A percentile compares a stretch with the other conserved stretches of the same genome.
Conservation (phyloP, 2,797 vertebrate species). For the Bryconaethiops microstoma region DNA sequence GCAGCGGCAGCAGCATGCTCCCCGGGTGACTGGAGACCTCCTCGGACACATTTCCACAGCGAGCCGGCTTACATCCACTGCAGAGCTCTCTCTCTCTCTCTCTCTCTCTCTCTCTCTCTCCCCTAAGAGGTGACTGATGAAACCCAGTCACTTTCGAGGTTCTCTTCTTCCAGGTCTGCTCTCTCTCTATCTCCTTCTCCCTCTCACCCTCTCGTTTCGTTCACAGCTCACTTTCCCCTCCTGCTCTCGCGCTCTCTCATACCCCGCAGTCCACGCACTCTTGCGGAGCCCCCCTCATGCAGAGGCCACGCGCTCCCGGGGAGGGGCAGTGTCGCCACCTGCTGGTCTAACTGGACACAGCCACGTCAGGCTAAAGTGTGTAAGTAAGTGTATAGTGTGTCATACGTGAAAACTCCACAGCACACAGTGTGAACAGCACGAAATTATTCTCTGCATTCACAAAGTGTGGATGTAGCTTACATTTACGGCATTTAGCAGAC, state of each 20-base stretch:
- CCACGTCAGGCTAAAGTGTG: neutral
- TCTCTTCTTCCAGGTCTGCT: neutral
- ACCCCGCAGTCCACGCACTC: conserved; percentile 60
- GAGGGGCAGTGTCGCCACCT: conserved; percentile 70
- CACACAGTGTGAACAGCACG: no score
- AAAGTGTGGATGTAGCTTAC: no score
- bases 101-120: neutral
- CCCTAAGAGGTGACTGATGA: conserved; percentile 11
- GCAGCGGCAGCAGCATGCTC: neutral
- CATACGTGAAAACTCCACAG: no score
- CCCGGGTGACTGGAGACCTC: conserved; percentile 66
- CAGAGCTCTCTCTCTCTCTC: neutral
- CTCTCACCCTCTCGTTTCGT: neutral
- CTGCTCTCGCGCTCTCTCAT: conserved; percentile 57
- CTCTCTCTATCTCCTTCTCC: neutral
- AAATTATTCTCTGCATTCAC: no score
- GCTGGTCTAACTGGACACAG: conserved; percentile 48
- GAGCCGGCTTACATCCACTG: conserved; percentile 74
- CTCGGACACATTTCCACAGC: conserved; percentile 78
- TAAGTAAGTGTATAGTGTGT: no score
- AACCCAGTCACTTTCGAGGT: neutral
- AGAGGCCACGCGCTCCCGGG: conserved; percentile 69
- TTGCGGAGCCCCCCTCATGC: conserved; percentile 39
- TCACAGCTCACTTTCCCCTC: conserved; percentile 33
- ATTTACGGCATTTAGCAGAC: no score